Base-by-base conservation (phyloP, 2,888 invertebrate genomes). In the Carabus problematicus region DNA sequence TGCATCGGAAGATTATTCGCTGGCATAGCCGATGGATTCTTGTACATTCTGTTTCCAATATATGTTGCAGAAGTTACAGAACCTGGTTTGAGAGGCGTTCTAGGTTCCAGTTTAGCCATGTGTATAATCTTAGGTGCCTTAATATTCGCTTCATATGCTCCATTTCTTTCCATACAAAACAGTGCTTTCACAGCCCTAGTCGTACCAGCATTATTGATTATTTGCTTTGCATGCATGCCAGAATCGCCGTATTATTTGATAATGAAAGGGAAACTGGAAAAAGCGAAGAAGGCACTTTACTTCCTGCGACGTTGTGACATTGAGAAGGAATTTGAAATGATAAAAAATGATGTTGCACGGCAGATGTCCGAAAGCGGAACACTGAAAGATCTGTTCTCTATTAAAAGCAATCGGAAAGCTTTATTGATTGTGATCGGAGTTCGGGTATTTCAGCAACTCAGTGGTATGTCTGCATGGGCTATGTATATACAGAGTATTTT, bases 401-500 rank as follows among this genome's bases (percentile, higher is more conserved):
- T 85, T 73, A 83, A 83, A 42, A 85, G 84, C 0, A 87, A 87
- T 75, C 84, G 86, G 72, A 87, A 86, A 80, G 90, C 90, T 0
- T 80, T 90, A 74, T 82, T 86, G 74, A 86, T 91, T 62, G 85
- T 86, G 41, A 78, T 89, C 19, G 85, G 86, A n/a, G 80, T 91
- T 8, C 81, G 85, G 77, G 77, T 83, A 6, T 81, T 86, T 39
- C 87, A 87, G 70, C 80, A 81, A 71, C 75, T 88, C 29, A 87
- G 87, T 74, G 89, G 89, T 1, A 86, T 87, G 63, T 87, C 87
- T 39, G 87, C 88, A 0, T 84, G 89, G 1, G 85, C 87, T 0
- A 86, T 88, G 6, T 88, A 88, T 75, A 85, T 87, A 3, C 87
- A 88, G 72, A 82, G 82, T 0, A 79, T 85, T 6, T 79, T 84